Evolutionary conservation across 2,797 vertebrate species (phyloP), one percentile per base, ranked within the genome.

Genomic region (Moxostoma hubbsi): DNA sequence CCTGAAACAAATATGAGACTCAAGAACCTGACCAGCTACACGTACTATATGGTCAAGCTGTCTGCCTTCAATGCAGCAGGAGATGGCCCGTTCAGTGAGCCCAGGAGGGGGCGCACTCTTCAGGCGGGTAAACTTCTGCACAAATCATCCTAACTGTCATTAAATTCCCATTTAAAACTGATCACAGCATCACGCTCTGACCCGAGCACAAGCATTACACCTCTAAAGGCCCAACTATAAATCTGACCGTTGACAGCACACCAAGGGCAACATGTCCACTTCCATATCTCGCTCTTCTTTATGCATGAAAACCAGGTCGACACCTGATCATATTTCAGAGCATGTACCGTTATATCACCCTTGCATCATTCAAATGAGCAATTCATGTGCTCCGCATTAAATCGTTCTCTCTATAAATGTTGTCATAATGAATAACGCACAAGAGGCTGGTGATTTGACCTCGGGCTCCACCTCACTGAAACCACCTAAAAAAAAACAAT

Each of bases 21-120:
- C 58, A 96, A 95, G 87, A 96, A 98, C 90, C 92, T 99, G 85
- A 97, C 94, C 82, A 96, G 97, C 89, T 96, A 98, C 90, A 96
- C 95, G 0, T 89, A 89, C 46, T 97, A 99, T 88, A 87, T 96
- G 89, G 90, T 96, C 77, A 95, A 95, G 63, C 93, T 98, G 79
- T 95, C 95, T 0, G 97, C 97, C 16, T 99, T 98, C 92, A 99
- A 98, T 12, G 95, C 94, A 0, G 97, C 97, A 0, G 97, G 97
- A 1, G 96, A 98, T 0, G 97, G 97, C 5, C 97, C 97, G 0
- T 89, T 91, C 68, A 98, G 96, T 13, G 94, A 94, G 78, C 96
- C 97, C 11, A 89, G 88, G 0, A 94, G 88, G 73, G 93, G 96
- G 46, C 92, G 95, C 77, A 99, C 97, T 0, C 95, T 93, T 54